A percentile compares a stretch with the other conserved stretches of the same genome.
Conservation (phyloP, 1,140 invertebrate genomes). For the Drosophila lini region DNA sequence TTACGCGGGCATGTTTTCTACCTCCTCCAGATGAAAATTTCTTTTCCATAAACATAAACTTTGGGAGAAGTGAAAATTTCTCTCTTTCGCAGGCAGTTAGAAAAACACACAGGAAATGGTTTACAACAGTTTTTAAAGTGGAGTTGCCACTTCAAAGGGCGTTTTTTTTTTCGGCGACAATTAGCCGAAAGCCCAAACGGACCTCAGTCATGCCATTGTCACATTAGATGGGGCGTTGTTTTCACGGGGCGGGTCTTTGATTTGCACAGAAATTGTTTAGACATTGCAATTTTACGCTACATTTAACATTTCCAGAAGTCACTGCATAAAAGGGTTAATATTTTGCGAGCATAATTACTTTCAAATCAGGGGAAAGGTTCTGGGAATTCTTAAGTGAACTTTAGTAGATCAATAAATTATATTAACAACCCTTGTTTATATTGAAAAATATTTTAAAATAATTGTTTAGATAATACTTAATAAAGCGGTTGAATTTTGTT, state of each 20-base stretch:
- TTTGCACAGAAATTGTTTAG: conserved; percentile 55
- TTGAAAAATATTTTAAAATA: too few relatives aligned
- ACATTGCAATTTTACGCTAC: conserved; percentile 73
- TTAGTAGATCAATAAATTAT: too few relatives aligned
- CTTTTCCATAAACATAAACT: conserved; percentile 70
- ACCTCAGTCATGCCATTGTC: conserved; percentile 64
- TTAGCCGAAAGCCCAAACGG: conserved; percentile 62
- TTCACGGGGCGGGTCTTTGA: conserved; percentile 22
- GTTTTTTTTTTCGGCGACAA: conserved; percentile 62
- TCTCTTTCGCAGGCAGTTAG: conserved; percentile 45
- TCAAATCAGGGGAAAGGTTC: conserved; percentile 9
- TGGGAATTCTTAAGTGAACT: neutral
- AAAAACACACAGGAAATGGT: conserved; percentile 74
- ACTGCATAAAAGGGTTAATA: conserved; percentile 13
- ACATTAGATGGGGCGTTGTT: conserved; percentile 59
- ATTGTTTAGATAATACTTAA: too few relatives aligned
- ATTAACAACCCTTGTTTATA: neutral
- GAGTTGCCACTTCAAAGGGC: conserved; percentile 57
- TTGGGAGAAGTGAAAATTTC: conserved; percentile 44
- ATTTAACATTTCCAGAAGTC: conserved; percentile 63
- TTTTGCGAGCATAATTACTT: neutral
- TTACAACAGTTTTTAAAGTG: conserved; percentile 59
- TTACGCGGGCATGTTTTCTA: conserved; percentile 43
- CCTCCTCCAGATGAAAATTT: conserved; percentile 37
- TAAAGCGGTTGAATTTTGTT: too few relatives aligned